Base-by-base conservation (phyloP, 2,888 invertebrate genomes). In the Dioctria linearis region DNA sequence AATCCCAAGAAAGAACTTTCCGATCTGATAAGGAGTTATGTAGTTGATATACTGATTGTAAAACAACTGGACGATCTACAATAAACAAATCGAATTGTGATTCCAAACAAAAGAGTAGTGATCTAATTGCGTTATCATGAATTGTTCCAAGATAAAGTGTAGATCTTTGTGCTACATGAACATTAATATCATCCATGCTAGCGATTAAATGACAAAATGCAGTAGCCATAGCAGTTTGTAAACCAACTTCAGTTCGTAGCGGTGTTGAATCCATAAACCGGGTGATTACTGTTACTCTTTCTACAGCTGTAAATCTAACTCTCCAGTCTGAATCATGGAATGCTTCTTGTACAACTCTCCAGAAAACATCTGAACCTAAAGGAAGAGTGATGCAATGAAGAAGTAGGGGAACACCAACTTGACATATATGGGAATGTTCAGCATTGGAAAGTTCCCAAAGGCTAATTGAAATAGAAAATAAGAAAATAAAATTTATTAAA, bases 21-120 rank as follows among this genome's bases (percentile, higher is more conserved):
- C 98, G 92, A 88, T 98, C 96, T 84, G 95, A 95, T 46, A 99
- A 92, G 3, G 96, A 95, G 87, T 97, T 98, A 87, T 98, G 96
- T 5, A 99, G 91, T 87, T 98, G 96, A 88, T 97, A 97, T 78
- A 99, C 92, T 2, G 97, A 96, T 88, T 98, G 98, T 59, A 99
- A 91, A 46, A 99, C 96, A 92, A 99, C 95, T 0, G 98, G 98
- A 59, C 99, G 92, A 89, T 99, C 99, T 81, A 96, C 94, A 82
- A 98, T 97, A 83, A 99, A 98, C 82, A 96, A 92, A 90, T 99
- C 99, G 90, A 99, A 99, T 90, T 99, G 99, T 0, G 96, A 95
- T 91, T 99, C 99, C 90, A 99, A 90, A 88, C 99, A 99, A 91
- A 95, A 94, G 79, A 97, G 93, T 83, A 98, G 91, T 80, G 96